phyloP scores from a whole-genome alignment of 1,140 invertebrate genomes.

The Reticulitermes speratus region DNA sequence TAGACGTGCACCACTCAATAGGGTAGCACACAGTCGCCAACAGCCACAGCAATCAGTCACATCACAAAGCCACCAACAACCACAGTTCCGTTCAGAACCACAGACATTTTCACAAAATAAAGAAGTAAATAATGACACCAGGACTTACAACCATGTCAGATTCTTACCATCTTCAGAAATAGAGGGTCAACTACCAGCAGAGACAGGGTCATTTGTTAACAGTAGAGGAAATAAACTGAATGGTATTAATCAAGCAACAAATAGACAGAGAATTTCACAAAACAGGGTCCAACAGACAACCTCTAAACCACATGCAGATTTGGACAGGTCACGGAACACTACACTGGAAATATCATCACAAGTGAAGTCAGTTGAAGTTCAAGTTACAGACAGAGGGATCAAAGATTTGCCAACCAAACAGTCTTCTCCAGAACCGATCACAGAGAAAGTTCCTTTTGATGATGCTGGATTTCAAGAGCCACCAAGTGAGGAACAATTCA shows the following conservation, averaged over 20 bases:
- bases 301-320: not conserved
- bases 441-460: not conserved
- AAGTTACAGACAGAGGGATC: not conserved
- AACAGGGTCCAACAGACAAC: not conserved
- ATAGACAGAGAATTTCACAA: not conserved
- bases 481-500: not conserved
- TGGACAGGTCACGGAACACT: not conserved
- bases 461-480: not conserved
- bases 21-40: slow-evolving; percentile 35
- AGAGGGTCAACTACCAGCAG: slow-evolving; percentile 71
- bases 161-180: slow-evolving; percentile 32
- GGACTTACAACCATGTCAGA: slow-evolving; percentile 15
- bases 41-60: not conserved
- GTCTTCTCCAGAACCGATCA: not conserved
- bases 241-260: not conserved
- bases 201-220: slow-evolving; percentile 69
- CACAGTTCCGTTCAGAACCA: not conserved
- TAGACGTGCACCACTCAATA: not conserved
- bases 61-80: not conserved
- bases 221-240: slow-evolving; percentile 42
- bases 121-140: not conserved
- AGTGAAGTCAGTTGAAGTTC: not conserved
- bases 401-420: not conserved
- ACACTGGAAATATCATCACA: not conserved
- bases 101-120: not conserved